Evolutionary conservation across 2,113 vertebrate genomes (phyloP).

Genomic region (Phalacrocorax carbo): DNA sequence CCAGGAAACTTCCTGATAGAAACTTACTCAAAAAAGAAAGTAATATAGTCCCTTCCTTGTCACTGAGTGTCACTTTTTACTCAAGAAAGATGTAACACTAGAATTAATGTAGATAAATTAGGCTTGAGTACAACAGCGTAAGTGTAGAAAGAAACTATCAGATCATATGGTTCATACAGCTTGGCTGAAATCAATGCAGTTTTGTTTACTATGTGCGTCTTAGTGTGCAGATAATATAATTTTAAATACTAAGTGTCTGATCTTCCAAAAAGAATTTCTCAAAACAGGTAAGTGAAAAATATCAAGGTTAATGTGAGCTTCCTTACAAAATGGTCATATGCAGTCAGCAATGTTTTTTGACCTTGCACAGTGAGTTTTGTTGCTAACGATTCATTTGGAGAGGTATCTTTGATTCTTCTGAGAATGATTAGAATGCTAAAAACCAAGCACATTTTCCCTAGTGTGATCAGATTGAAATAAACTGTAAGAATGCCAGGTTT

Average conservation of each 20-base stretch:
- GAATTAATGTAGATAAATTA: neutral
- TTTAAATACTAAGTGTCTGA: neutral
- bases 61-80: neutral
- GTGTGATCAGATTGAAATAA: neutral
- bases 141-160: neutral
- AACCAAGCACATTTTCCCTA: neutral
- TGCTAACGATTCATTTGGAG: neutral
- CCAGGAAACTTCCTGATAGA: neutral
- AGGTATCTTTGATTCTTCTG: neutral
- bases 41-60: neutral
- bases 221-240: neutral
- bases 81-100: neutral
- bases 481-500: constrained; percentile 15
- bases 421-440: neutral
- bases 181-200: neutral
- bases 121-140: neutral
- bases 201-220: neutral
- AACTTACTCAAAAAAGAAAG: neutral
- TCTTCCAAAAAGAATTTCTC: neutral
- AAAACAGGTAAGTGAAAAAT: neutral
- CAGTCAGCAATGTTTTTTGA: neutral
- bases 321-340: neutral
- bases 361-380: neutral
- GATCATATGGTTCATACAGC: neutral
- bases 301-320: neutral